Conservation (phyloP, 2,888 invertebrate genomes). For the Eumacrocentrus americanus region DNA sequence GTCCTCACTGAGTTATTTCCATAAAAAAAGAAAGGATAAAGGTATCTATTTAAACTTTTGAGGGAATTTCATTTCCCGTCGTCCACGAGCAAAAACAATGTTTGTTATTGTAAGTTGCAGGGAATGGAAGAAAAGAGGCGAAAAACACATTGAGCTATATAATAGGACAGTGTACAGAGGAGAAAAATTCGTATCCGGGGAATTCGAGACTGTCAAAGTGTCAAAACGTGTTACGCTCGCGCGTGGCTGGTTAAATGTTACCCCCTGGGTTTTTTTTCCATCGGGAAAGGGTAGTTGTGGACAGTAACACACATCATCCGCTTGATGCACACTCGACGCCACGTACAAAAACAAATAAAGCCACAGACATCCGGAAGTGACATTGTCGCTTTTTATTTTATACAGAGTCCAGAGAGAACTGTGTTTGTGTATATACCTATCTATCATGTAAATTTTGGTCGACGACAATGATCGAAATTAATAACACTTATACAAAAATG, state of each 20-base stretch:
- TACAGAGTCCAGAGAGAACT: too few species aligned
- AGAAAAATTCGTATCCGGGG: background rate
- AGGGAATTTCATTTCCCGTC: background rate
- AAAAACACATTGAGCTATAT: background rate
- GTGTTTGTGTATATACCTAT: too few species aligned
- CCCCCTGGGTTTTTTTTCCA: slow-evolving; percentile 1
- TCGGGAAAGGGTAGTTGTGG: background rate
- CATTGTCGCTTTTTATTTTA: slow-evolving; percentile 1
- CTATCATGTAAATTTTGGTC: too few species aligned
- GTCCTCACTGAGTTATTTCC: too few species aligned
- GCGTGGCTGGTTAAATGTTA: slow-evolving; percentile 18
- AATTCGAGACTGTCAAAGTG: slow-evolving; percentile 15
- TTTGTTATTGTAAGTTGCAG: background rate
- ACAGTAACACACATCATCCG: slow-evolving; percentile 7
- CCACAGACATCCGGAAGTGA: slow-evolving; percentile 12
- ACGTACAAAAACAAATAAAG: slow-evolving; percentile 21
- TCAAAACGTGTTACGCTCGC: slow-evolving; percentile 11
- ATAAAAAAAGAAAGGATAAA: background rate
- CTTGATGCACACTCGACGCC: slow-evolving; percentile 15
- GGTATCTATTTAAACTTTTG: background rate
- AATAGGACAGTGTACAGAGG: background rate
- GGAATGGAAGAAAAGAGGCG: background rate
- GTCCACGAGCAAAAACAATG: background rate
- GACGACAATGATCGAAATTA: too few species aligned
- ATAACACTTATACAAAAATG: too few species aligned